Evolutionary conservation across 1,140 invertebrate species (phyloP).

Genomic region (Penaeus indicus): DNA sequence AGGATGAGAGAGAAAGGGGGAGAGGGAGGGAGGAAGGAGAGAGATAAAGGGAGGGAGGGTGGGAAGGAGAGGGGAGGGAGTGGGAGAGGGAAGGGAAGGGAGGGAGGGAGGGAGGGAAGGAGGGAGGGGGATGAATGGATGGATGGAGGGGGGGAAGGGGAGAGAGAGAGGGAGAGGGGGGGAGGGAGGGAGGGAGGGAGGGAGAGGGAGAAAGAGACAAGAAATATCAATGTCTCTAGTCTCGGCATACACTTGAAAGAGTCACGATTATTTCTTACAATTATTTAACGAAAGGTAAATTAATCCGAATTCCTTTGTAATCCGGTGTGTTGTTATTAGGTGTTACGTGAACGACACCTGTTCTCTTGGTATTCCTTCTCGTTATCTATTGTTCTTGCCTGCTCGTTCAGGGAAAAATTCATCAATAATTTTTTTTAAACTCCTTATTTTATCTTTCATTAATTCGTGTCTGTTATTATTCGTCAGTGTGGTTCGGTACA

Average conservation of each 20-base stretch:
- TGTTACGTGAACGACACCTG: neutral
- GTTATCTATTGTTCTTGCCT: too few relatives aligned
- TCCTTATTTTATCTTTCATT: too few relatives aligned
- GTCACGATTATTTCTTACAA: neutral
- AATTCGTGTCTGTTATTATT: neutral
- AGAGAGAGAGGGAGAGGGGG: conserved; percentile 28
- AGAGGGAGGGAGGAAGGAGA: neutral
- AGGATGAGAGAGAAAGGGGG: neutral
- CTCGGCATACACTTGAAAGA: too few relatives aligned
- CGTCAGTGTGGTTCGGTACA: too few relatives aligned
- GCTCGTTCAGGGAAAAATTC: too few relatives aligned
- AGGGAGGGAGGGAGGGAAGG: conserved; percentile 14
- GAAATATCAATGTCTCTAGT: too few relatives aligned
- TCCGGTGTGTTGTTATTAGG: too few relatives aligned
- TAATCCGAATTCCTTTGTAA: neutral
- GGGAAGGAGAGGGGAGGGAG: conserved; percentile 10
- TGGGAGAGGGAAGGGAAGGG: conserved; percentile 23
- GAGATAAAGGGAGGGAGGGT: conserved; percentile 33
- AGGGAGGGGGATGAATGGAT: neutral
- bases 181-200: conserved; percentile 11
- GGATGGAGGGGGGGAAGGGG: neutral
- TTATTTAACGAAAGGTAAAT: neutral
- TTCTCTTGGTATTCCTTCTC: too few relatives aligned
- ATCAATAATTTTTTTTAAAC: too few relatives aligned
- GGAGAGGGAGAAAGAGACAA: conserved; percentile 10